Base-by-base conservation (phyloP, 2,113 vertebrate genomes). In the Atherinomorus stipes region DNA sequence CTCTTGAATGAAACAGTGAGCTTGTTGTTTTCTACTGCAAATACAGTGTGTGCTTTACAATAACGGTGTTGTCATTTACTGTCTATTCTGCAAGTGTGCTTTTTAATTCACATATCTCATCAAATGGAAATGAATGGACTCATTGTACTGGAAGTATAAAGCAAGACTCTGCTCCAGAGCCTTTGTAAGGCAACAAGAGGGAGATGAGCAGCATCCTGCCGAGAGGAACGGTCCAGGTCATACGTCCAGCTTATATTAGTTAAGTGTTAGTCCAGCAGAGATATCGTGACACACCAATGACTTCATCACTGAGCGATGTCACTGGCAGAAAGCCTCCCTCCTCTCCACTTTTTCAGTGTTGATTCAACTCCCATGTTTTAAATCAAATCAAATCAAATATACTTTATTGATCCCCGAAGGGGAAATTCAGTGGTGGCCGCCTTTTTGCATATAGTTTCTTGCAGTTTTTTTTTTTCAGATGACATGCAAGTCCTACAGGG, bases 261-360 rank as follows among this genome's bases (percentile, higher is more conserved):
- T 66, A 70, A 74, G 31, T 64, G 76, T 85, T 74, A 62, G 68
- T 80, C 53, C 78, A 67, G 70, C 60, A 26, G 66, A 85, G 63
- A 71, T 44, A 15, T 19, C 28, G 49, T 26, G 50, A 78, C 71
- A 60, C 57, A 53, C 45, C 26, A 1, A 67, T 57, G 76, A 90
- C 71, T 64, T 90, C 89, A 88, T 86, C 75, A 34, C 49, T 51
- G 58, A n/a, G 58, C 13, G 61, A 78, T 47, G 31, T 84, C 83
- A 82, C 80, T 59, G 75, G 9, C 71, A 64, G 70, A 57, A 76
- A 65, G 21, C 21, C 37, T 81, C 52, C 52, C 53, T 38, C 44
- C 75, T 60, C 71, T 69, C 68, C 67, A 42, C 40, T 57, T 19
- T n/a, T 52, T 53, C 11, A 19, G 44, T 18, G 50, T 28, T 61